Evolutionary conservation across 2,888 invertebrate species (phyloP).

Genomic region (Xylocampa areola): DNA sequence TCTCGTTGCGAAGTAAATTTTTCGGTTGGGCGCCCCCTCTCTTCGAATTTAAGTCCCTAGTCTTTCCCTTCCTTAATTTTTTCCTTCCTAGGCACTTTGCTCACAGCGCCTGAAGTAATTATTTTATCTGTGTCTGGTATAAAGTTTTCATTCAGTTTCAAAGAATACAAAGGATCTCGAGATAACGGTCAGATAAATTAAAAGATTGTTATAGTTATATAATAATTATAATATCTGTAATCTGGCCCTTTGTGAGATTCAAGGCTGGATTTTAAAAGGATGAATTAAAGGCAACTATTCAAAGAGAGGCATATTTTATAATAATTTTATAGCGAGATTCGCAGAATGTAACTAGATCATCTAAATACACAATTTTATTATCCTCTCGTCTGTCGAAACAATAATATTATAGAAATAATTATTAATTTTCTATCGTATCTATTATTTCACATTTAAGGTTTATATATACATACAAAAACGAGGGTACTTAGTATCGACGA

Average conservation of each 20-base stretch:
- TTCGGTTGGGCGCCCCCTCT: constrained; percentile 52
- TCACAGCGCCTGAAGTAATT: constrained; percentile 50
- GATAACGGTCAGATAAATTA: constrained; percentile 33
- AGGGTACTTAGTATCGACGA: too few species aligned
- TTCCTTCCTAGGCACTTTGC: constrained; percentile 50
- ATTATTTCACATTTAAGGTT: too few species aligned
- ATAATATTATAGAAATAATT: too few species aligned
- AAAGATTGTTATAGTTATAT: constrained; percentile 29
- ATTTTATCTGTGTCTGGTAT: constrained; percentile 54
- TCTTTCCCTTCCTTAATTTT: constrained; percentile 37
- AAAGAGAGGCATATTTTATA: background rate
- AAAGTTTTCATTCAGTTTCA: constrained; percentile 44
- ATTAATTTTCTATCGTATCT: too few species aligned
- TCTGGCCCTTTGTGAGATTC: constrained; percentile 9
- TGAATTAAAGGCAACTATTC: background rate
- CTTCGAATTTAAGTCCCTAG: constrained; percentile 47
- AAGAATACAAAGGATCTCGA: constrained; percentile 42
- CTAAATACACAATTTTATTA: too few species aligned
- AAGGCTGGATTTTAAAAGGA: constrained; percentile 8
- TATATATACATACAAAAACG: too few species aligned
- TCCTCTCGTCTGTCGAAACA: too few species aligned
- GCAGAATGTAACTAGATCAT: too few species aligned
- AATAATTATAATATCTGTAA: constrained; percentile 29
- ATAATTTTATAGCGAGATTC: too few species aligned
- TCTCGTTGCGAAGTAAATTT: constrained; percentile 55